Evolutionary conservation across 2,797 vertebrate species (phyloP), one percentile per base, ranked within the genome.

Genomic region (Champsocephalus esox): DNA sequence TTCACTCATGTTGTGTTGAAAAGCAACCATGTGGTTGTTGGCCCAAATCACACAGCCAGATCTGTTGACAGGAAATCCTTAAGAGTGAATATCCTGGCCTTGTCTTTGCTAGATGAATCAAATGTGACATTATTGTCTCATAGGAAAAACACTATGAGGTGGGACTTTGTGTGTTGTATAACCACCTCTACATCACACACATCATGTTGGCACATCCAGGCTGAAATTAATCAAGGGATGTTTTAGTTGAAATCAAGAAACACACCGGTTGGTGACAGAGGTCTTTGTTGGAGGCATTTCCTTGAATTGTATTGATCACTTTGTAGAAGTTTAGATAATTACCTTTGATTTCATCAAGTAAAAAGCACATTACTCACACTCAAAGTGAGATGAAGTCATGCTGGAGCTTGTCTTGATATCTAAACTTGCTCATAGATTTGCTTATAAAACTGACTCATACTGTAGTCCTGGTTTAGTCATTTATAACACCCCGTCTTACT

Each of bases 381-480:
- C 2, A 2, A 28, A 41, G 7, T 10, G 34, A 38, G 34, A 10
- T 9, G 7, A 48, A 11, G 45, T 70, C 65, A 0, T 66, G 78
- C 44, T 67, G 3, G 17, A 34, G 59, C 80, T 74, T 84, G 78
- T 77, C 51, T 49, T 13, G 56, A 45, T 51, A 63, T 19, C 24
- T 59, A 2, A 45, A 68, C 41, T 6, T 66, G 46, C 9, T 28
- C 17, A 32, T 32, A 77, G 59, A 71, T 66, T 32, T 54, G 7
- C 19, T 1, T 54, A 85, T 59, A 17, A 67, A 24, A 21, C 9
- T 72, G 81, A 82, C 28, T 87, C 74, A 77, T 16, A 4, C 19
- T 28, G n/a, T n/a, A 6, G 17, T 32, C 32, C 12, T 12, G 16
- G 6, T 56, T 61, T 12, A 2, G 10, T 78, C 24, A 28, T 57